Conservation (phyloP, 2,888 invertebrate genomes). For the Caenorhabditis doughertyi region DNA sequence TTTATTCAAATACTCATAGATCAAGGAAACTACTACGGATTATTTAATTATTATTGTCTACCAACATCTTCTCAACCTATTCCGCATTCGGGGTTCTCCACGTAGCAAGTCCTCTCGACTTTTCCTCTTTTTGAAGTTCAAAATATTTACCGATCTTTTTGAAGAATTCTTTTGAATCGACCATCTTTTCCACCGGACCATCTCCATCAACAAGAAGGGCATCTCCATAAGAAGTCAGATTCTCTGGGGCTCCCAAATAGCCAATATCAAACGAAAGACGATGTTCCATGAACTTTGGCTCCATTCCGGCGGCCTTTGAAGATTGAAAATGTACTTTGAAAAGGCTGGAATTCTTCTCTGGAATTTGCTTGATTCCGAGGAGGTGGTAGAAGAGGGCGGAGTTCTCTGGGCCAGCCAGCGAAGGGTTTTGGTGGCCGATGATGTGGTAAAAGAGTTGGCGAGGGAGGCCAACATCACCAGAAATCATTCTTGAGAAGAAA, state of each 20-base stretch:
- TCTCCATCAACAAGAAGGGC: neutral
- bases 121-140: neutral
- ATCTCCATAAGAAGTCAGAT: neutral
- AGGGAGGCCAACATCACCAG: constrained; percentile 12
- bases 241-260: neutral
- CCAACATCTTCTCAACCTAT: neutral
- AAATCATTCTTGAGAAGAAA: neutral
- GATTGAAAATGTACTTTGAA: neutral
- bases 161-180: neutral
- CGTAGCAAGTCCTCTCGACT: neutral
- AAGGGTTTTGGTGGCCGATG: neutral
- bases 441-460: constrained; percentile 12
- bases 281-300: neutral
- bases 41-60: too few relatives aligned
- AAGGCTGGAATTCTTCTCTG: neutral
- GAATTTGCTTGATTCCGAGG: neutral
- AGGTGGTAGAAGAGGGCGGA: constrained; percentile 35
- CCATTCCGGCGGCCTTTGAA: neutral
- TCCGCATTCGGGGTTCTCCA: neutral
- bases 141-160: neutral
- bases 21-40: too few relatives aligned
- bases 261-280: neutral
- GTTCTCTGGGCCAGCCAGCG: constrained; percentile 27
- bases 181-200: neutral
- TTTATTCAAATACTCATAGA: too few relatives aligned